Evolutionary conservation across 1,140 invertebrate species (phyloP).

Genomic region (Diachasmimorpha longicaudata): DNA sequence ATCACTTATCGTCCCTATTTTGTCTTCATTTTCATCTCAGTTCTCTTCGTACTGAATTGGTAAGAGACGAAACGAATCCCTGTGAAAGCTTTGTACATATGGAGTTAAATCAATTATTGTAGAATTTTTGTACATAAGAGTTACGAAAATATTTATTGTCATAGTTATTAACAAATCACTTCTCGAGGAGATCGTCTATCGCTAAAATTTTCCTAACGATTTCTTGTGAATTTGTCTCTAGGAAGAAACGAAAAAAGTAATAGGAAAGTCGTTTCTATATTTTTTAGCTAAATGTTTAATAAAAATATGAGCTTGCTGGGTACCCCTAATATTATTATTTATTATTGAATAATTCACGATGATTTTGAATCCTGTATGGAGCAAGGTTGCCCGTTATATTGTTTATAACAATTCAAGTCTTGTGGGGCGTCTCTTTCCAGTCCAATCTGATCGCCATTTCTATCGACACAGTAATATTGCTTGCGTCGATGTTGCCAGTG

Average conservation of each 20-base stretch:
- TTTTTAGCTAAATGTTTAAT: no score
- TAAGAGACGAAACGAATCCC: not conserved
- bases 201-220: no score
- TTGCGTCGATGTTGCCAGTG: slow-evolving; percentile 65
- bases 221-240: no score
- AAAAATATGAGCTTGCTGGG: no score
- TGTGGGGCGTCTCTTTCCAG: slow-evolving; percentile 36
- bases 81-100: not conserved
- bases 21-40: not conserved
- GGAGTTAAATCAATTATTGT: not conserved
- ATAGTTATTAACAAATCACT: not conserved
- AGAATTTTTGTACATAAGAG: not conserved
- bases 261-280: no score
- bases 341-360: not conserved
- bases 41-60: not conserved
- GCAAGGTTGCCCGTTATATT: not conserved
- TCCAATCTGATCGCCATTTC: slow-evolving; percentile 64
- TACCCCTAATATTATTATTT: not conserved
- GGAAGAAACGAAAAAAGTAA: no score
- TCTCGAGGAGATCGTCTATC: not conserved
- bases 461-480: slow-evolving; percentile 67
- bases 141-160: not conserved
- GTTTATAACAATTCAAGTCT: not conserved
- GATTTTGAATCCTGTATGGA: not conserved
- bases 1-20: not conserved